Evolutionary conservation across 2,888 invertebrate genomes (phyloP).

Genomic region (Caenorhabditis angaria): DNA sequence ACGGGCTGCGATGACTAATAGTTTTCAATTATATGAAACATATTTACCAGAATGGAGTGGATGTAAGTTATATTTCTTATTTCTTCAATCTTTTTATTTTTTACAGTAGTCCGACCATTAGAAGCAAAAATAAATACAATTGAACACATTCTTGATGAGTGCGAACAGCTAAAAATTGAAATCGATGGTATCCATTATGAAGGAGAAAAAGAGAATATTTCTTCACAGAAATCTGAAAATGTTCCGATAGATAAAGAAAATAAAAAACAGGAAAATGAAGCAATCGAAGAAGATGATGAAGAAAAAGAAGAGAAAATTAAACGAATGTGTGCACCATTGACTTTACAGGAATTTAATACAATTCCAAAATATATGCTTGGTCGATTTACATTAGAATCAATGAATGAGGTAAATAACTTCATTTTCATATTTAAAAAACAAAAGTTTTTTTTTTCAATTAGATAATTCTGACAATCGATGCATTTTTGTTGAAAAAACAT

Average conservation of each 20-base stretch:
- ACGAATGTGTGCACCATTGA: constrained; percentile 10
- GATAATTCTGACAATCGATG: constrained; percentile 33
- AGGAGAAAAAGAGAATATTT: constrained; percentile 10
- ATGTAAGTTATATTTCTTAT: constrained; percentile 13
- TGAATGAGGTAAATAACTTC: constrained; percentile 39
- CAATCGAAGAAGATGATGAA: background rate
- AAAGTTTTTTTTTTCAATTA: constrained; percentile 3
- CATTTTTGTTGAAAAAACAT: constrained; percentile 24
- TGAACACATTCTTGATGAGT: constrained; percentile 1
- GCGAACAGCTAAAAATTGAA: background rate
- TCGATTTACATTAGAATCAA: constrained; percentile 27
- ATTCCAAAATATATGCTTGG: constrained; percentile 45
- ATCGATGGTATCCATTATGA: constrained; percentile 2
- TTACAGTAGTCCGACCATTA: constrained; percentile 15
- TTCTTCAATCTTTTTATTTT: background rate
- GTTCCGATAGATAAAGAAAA: background rate
- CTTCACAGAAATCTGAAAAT: background rate
- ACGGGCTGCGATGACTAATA: background rate
- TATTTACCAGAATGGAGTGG: constrained; percentile 19
- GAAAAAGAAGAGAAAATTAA: too few species aligned
- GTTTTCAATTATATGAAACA: constrained; percentile 14
- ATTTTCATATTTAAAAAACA: too few species aligned
- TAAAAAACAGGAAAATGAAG: background rate
- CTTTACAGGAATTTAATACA: constrained; percentile 21
- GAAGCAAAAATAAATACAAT: constrained; percentile 5